Evolutionary conservation across 2,888 invertebrate species (phyloP), one percentile per base, ranked within the genome.

Genomic region (Capitulum mitella): DNA sequence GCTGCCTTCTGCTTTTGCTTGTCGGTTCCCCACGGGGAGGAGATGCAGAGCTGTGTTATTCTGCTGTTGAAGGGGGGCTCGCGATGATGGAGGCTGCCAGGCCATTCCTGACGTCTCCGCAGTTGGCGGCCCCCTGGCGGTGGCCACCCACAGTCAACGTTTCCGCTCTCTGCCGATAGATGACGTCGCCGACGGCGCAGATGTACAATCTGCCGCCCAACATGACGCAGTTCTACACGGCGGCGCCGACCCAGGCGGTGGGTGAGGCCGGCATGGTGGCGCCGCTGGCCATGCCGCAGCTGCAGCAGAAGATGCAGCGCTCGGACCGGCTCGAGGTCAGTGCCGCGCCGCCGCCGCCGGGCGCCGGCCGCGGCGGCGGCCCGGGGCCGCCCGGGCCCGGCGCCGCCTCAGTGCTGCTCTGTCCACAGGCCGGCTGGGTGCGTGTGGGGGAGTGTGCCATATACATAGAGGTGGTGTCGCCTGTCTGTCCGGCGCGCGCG

Each of bases 251-350:
- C 10, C 64, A 32, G 19, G 34, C 64, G 32, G 64, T 64, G 34
- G 64, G 64, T 64, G 64, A 64, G 16, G 19, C 64, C 14, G 64
- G 64, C 64, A 32, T 64, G 64, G 64, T 64, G 34, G 1, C 34
- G 64, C 34, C 64, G 6, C 5, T 58, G 58, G 58, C 58, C 26
- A 26, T 58, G n/a, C 58, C 58, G 29, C 64, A 64, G 64, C 34
- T 64, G 64, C 64, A 64, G 64, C 64, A 32, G 34, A 85, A 79
- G 77, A 74, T 79, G 79, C 78, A 80, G 77, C 78, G 81, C 37
- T 92, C 95, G 86, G 96, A 96, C 89, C 91, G 97, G 89, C 91
- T 97, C 89, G 96, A 97, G 95, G 97, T 96, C 90, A 91, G 92
- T 88, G 84, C 3, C 10, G 46, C 46, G 46, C 46, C 46, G 46